Evolutionary conservation across 2,113 vertebrate genomes (phyloP).

Genomic region (Sylvietta virens): DNA sequence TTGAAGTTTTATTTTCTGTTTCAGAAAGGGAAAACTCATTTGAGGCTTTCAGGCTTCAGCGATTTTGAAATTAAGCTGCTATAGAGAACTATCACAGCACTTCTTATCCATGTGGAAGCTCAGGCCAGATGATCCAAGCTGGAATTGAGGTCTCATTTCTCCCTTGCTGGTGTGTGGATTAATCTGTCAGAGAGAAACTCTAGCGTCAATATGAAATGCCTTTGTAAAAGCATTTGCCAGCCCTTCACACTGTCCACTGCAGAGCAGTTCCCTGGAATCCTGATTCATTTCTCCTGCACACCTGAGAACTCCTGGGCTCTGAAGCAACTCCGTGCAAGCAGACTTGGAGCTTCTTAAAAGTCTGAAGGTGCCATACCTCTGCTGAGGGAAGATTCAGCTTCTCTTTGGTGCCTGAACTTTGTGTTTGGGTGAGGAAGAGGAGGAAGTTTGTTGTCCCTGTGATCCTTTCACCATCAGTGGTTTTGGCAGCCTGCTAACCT

Average conservation of each 20-base stretch:
- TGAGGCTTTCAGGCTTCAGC: slow-evolving; percentile 11
- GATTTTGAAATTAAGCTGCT: slow-evolving; percentile 39
- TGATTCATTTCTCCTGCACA: background rate
- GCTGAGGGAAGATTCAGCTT: background rate
- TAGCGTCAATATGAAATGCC: background rate
- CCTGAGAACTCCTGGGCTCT: background rate
- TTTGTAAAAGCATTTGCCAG: background rate
- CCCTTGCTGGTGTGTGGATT: background rate
- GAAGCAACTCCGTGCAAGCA: background rate
- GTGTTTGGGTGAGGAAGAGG: background rate
- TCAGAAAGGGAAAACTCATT: slow-evolving; percentile 26
- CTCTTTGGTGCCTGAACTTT: background rate
- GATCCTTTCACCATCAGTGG: background rate
- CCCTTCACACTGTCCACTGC: background rate
- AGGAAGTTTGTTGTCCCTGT: background rate
- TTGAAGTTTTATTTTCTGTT: slow-evolving; percentile 28
- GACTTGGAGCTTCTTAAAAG: background rate
- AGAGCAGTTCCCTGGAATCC: background rate
- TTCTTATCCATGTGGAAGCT: background rate
- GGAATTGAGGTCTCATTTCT: background rate
- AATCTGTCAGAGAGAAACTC: background rate
- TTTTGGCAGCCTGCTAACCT: background rate
- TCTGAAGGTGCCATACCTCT: background rate
- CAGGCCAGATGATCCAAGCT: background rate
- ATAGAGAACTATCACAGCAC: background rate